phyloP scores from a whole-genome alignment of 2,888 invertebrate species.

The Trichacis sp. region DNA sequence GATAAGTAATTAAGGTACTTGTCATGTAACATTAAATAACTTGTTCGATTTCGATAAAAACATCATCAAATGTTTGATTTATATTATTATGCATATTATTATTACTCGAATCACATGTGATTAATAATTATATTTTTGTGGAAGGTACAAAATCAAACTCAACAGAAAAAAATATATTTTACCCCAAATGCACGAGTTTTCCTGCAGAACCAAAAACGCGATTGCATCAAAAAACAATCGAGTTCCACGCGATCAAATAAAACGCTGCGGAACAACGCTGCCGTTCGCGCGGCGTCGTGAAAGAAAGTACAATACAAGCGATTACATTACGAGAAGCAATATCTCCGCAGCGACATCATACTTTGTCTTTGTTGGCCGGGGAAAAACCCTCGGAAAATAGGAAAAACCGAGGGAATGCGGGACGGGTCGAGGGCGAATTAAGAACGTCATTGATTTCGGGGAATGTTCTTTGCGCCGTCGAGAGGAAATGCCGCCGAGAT shows the following conservation, averaged over 20 bases:
- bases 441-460: constrained; percentile 39
- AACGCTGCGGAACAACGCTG: constrained; percentile 18
- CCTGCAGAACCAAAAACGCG: not conserved
- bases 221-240: constrained; percentile 36
- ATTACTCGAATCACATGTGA: too few relatives aligned
- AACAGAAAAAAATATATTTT: too few relatives aligned
- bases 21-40: too few relatives aligned
- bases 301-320: not conserved
- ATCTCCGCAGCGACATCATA: constrained; percentile 16
- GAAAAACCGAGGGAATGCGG: constrained; percentile 18
- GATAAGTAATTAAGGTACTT: too few relatives aligned
- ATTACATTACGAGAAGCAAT: constrained; percentile 11
- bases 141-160: too few relatives aligned
- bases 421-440: constrained; percentile 18
- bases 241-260: constrained; percentile 14
- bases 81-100: too few relatives aligned
- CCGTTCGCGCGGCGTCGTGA: constrained; percentile 23
- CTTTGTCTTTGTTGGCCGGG: constrained; percentile 17
- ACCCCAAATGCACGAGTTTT: not conserved
- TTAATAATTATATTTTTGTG: too few relatives aligned
- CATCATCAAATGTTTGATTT: too few relatives aligned
- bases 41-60: too few relatives aligned
- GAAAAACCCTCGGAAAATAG: not conserved
- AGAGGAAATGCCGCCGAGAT: constrained; percentile 42
- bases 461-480: constrained; percentile 26